phyloP scores from a whole-genome alignment of 2,797 vertebrate species.

The Botia almorhae region DNA sequence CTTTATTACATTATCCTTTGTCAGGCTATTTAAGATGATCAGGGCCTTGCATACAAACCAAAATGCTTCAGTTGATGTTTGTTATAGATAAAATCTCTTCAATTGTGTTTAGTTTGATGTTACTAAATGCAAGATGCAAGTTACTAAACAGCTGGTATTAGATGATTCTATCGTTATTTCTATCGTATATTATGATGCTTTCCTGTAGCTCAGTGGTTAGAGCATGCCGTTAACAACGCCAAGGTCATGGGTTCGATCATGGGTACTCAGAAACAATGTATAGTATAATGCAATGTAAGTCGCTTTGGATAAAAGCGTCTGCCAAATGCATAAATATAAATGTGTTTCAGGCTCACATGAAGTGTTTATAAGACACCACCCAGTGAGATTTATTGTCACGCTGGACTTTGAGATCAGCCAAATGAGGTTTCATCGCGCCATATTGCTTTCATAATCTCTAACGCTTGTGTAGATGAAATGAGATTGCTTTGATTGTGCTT shows the following conservation, averaged over 20 bases:
- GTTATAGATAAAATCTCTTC: constrained; percentile 23
- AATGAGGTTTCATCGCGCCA: constrained; percentile 24
- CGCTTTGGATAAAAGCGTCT: no score
- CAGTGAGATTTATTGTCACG: constrained; percentile 13
- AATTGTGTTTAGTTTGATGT: constrained; percentile 32
- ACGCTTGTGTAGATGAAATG: constrained; percentile 32
- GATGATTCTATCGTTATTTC: background rate
- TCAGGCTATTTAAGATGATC: constrained; percentile 75
- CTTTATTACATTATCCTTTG: constrained; percentile 73
- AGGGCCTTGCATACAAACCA: constrained; percentile 32
- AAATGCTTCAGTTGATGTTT: constrained; percentile 46
- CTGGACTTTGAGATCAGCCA: constrained; percentile 20
- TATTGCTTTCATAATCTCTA: constrained; percentile 32
- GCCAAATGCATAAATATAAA: no score
- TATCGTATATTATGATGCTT: no score
- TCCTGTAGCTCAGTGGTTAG: no score
- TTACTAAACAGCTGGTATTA: background rate
- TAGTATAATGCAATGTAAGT: no score
- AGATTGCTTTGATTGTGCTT: constrained; percentile 43
- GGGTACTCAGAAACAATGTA: no score
- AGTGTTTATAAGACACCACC: constrained; percentile 33
- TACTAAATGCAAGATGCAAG: background rate
- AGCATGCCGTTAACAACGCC: no score
- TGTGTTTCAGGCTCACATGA: background rate
- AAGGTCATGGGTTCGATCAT: no score